Evolutionary conservation across 2,113 vertebrate species (phyloP).

Genomic region (Meleagris gallopavo): DNA sequence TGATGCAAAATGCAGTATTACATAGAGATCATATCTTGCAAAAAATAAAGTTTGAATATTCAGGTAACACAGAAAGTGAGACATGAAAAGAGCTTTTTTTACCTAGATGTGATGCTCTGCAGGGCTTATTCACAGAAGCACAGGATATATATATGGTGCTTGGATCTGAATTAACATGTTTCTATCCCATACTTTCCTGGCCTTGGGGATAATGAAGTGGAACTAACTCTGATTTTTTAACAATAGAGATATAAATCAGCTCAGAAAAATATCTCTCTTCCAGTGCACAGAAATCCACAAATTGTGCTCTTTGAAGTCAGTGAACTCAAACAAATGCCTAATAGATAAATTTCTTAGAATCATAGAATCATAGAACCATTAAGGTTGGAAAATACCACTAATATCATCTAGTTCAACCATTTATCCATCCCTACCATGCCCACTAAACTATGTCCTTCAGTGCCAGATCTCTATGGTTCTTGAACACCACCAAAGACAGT

Average conservation of each 20-base stretch:
- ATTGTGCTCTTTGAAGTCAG: background rate
- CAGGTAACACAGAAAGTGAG: background rate
- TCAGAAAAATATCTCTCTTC: background rate
- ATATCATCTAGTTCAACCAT: too few relatives aligned
- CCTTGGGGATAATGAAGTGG: background rate
- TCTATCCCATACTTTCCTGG: background rate
- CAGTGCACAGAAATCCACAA: rapidly evolving
- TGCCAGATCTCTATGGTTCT: too few relatives aligned
- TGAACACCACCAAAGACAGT: too few relatives aligned
- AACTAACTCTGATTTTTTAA: background rate
- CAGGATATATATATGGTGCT: background rate
- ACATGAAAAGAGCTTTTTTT: rapidly evolving
- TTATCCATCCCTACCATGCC: too few relatives aligned
- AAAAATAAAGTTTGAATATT: background rate
- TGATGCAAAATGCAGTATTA: background rate
- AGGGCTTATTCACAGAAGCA: background rate
- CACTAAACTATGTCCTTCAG: too few relatives aligned
- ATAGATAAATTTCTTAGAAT: background rate
- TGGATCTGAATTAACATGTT: background rate
- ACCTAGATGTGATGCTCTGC: background rate
- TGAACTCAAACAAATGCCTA: background rate
- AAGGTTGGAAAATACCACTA: too few relatives aligned
- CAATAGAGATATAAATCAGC: background rate
- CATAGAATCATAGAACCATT: too few relatives aligned
- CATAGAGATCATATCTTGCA: background rate